Percentiles rank a stretch among this genome's conserved stretches.
Evolutionary conservation across 2,113 vertebrate genomes (phyloP).

Genomic region (Emberiza fucata): DNA sequence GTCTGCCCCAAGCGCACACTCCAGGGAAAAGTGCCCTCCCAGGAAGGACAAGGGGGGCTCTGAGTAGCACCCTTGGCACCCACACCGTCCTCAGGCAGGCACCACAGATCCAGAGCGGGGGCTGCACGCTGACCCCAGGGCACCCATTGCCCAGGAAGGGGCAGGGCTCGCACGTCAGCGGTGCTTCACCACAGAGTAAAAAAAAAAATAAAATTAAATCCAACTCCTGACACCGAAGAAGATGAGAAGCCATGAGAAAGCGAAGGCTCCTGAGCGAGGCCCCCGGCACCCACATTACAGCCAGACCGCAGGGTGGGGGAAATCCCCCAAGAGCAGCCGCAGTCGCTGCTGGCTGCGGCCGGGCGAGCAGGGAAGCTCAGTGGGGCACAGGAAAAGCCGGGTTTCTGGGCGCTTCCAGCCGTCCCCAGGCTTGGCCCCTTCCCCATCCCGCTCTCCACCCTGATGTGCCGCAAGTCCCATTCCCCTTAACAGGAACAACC

Average conservation of each 20-base stretch:
- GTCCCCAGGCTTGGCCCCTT: background rate
- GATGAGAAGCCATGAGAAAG: background rate
- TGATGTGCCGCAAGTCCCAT: background rate
- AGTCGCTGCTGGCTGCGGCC: background rate
- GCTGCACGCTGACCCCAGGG: accelerated
- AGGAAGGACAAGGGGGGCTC: background rate
- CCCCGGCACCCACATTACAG: background rate
- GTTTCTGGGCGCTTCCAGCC: background rate
- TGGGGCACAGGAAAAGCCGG: background rate
- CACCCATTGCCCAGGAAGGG: background rate
- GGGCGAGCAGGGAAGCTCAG: accelerated
- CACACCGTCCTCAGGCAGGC: background rate
- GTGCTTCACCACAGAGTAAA: background rate
- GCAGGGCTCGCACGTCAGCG: accelerated
- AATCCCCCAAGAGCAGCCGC: background rate
- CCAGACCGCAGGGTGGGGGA: background rate
- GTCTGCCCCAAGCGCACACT: background rate
- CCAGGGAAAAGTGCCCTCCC: accelerated
- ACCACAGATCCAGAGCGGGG: background rate
- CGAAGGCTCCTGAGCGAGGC: background rate
- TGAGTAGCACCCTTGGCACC: accelerated
- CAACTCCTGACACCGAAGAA: background rate
- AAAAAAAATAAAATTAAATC: background rate
- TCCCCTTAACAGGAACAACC: background rate
- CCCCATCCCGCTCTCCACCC: background rate